Evolutionary conservation across 2,113 vertebrate species (phyloP).

Genomic region (Uropsilus gracilis): DNA sequence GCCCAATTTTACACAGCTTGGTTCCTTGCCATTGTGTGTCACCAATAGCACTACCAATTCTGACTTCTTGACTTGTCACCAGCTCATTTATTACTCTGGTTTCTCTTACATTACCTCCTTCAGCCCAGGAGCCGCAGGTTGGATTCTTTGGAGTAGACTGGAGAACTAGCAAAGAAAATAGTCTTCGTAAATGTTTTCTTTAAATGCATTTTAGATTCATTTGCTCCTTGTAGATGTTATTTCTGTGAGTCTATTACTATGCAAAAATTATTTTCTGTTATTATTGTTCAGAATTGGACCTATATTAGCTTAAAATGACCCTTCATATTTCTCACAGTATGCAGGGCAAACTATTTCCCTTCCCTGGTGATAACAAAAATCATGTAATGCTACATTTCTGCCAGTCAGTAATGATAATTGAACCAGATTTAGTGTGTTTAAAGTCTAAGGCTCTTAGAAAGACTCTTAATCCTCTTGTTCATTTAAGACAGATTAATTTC

Average conservation of each 20-base stretch:
- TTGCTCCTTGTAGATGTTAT: slow-evolving; percentile 23
- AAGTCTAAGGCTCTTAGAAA: slow-evolving; percentile 16
- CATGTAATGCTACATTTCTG: slow-evolving; percentile 19
- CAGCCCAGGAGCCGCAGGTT: not conserved
- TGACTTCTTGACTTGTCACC: not conserved
- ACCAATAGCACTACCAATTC: not conserved
- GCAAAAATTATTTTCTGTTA: slow-evolving; percentile 43
- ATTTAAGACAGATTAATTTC: slow-evolving; percentile 40
- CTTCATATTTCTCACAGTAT: not conserved
- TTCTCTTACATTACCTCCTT: not conserved
- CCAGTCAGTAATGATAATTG: slow-evolving; percentile 12
- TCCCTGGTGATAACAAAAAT: not conserved
- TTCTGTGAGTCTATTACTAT: slow-evolving; percentile 47
- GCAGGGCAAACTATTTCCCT: not conserved
- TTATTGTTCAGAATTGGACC: slow-evolving; percentile 56
- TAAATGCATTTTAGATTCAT: slow-evolving; percentile 44
- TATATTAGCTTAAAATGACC: slow-evolving; percentile 46
- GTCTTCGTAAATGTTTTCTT: slow-evolving; percentile 40
- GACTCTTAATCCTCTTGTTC: slow-evolving; percentile 53
- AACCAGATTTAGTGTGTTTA: slow-evolving; percentile 39
- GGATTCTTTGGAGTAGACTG: not conserved
- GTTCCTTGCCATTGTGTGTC: not conserved
- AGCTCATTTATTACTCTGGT: not conserved
- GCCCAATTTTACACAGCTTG: not conserved
- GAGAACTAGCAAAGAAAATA: not conserved